These are phyloP conservation scores for Isoperla grammatica DNA, from an alignment of 2,888 invertebrate species.

Conservation along the genomic window DNA sequence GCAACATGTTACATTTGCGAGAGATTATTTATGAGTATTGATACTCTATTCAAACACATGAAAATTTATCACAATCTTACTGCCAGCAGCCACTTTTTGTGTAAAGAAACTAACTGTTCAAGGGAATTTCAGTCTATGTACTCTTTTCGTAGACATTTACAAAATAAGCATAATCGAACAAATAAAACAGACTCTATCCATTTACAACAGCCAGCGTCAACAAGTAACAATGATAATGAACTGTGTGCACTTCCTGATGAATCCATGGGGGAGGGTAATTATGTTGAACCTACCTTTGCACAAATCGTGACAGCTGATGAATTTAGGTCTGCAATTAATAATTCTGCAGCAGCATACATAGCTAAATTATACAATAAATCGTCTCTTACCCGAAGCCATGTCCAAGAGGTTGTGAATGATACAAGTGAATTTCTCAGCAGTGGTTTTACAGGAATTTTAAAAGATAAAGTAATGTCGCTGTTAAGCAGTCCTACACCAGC, in stretches of 20 bases:
- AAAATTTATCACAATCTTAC: not conserved
- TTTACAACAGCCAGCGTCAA: too few species aligned
- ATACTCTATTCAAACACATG: not conserved
- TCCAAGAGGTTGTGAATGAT: constrained; percentile 18
- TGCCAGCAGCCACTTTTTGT: not conserved
- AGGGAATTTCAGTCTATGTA: constrained; percentile 4
- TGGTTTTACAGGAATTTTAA: constrained; percentile 8
- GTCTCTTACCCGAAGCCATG: constrained; percentile 21
- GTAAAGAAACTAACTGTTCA: constrained; percentile 5
- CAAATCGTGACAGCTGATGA: not conserved
- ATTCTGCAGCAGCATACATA: not conserved
- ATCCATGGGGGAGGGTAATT: not conserved
- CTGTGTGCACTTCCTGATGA: not conserved
- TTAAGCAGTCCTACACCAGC: not conserved
- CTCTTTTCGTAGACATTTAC: constrained; percentile 1
- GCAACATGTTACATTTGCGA: too few species aligned
- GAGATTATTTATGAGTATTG: too few species aligned
- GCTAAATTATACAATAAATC: constrained; percentile 19
- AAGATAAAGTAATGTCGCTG: not conserved
- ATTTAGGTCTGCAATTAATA: not conserved
- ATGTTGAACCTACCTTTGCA: not conserved
- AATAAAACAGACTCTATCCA: too few species aligned
- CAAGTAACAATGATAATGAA: not conserved
- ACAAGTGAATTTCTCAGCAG: constrained; percentile 13
- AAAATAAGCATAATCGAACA: too few species aligned